Conservation (phyloP, 2,888 invertebrate genomes). For the Diadromus collaris region DNA sequence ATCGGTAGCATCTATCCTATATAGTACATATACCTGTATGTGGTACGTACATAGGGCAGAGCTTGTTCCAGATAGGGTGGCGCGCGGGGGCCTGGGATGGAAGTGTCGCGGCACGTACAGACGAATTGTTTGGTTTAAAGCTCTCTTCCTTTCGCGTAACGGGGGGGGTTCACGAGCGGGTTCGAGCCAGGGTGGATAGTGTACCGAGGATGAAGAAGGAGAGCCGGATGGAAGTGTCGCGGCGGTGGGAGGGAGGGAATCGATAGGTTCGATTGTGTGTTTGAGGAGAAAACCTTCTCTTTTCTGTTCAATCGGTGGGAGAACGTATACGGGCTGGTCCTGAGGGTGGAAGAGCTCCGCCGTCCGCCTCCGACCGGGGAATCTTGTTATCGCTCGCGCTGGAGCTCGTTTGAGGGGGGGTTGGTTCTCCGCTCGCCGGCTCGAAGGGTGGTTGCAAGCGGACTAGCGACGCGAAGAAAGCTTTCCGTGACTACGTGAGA, state of each 20-base stretch:
- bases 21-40: constrained; percentile 1
- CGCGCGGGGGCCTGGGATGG: not conserved
- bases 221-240: constrained; percentile 2
- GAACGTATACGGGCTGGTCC: not conserved
- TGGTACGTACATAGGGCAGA: not conserved
- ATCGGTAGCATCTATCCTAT: constrained; percentile 39
- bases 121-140: constrained; percentile 60
- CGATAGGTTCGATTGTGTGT: constrained; percentile 61
- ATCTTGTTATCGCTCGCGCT: constrained; percentile 59
- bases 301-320: constrained; percentile 4
- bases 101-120: constrained; percentile 58
- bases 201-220: not conserved
- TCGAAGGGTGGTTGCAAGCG: constrained; percentile 32
- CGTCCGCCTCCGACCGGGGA: constrained; percentile 48
- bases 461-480: constrained; percentile 49
- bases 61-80: not conserved
- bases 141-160: constrained; percentile 35
- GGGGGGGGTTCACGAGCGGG: not conserved
- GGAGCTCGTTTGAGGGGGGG: constrained; percentile 37
- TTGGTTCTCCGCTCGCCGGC: constrained; percentile 16
- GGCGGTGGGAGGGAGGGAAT: constrained; percentile 32
- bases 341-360: constrained; percentile 17
- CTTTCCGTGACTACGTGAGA: constrained; percentile 60
- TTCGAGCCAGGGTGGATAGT: not conserved
- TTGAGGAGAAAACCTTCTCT: constrained; percentile 43